Base-by-base conservation (phyloP, 2,888 invertebrate species). In the Pseudococcus jackbeardsleyi region DNA sequence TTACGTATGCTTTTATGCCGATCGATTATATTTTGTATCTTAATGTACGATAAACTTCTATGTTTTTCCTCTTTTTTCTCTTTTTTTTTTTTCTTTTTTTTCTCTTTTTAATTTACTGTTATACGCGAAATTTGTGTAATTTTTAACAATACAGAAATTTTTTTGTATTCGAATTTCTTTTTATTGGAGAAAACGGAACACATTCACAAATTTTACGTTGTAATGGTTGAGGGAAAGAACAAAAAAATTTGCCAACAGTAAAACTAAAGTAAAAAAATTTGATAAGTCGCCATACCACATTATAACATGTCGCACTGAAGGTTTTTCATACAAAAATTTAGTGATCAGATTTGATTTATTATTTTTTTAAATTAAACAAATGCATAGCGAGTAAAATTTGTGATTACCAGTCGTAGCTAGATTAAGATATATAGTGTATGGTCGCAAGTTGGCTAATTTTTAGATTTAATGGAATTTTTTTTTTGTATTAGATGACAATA, bases 361-460 rank as follows among this genome's bases (percentile, higher is more conserved):
- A n/a, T 33, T 87, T 50, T 72, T 46, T 77, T 72, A 46, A 22
- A 48, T 42, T 86, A 72, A 88, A 54, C 26, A 33, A 88, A 82
- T 88, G 82, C 88, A 88, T 88, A 88, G 88, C 88, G 88, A 88
- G 88, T 88, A 88, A 88, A 88, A 88, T 88, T 88, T 88, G 88
- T 88, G 88, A 88, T 88, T 88, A 88, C 88, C 88, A 88, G 82
- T 88, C 86, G 88, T 88, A 88, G 88, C 77, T 88, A 88, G 88
- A 54, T 22, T 88, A 88, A 88, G 88, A 82, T 79, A 88, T 87
- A 87, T 79, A 64, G 68, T 88, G 88, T 88, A 88, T 82, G 82
- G 88, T 88, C n/a, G n/a, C n/a, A n/a, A 82, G 82, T 88, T 88
- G 88, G 88, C 88, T 88, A 88, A 88, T 88, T 86, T 88, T 82